Evolutionary conservation across 1,140 invertebrate genomes (phyloP).

Genomic region (Drosophila sechellia): DNA sequence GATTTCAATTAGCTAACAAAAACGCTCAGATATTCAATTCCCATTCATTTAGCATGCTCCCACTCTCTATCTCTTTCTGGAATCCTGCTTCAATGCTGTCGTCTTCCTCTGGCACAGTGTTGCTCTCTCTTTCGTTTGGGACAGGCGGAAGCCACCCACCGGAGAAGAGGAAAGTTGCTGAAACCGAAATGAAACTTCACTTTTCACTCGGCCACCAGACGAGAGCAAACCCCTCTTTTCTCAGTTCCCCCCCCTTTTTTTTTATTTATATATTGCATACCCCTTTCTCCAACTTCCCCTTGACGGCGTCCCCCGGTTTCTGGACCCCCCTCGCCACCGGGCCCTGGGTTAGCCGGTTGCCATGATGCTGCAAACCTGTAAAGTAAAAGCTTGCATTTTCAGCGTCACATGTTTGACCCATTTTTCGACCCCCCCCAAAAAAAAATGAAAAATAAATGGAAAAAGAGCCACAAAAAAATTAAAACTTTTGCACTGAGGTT

Average conservation of each 20-base stretch:
- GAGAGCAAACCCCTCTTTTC: constrained; percentile 1
- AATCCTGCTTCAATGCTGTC: neutral
- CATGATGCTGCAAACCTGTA: constrained; percentile 43
- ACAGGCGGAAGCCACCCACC: constrained; percentile 38
- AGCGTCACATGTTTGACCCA: constrained; percentile 71
- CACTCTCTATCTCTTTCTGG: neutral
- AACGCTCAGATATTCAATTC: neutral
- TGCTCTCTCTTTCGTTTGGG: constrained; percentile 6
- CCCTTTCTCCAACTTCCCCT: constrained; percentile 3
- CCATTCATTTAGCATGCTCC: neutral
- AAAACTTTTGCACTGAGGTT: constrained; percentile 8
- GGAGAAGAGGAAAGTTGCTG: constrained; percentile 44
- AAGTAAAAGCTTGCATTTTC: constrained; percentile 64
- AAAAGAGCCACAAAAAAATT: neutral
- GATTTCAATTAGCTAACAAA: neutral
- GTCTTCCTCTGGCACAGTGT: neutral
- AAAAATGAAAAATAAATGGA: neutral
- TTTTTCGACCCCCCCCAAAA: constrained; percentile 38
- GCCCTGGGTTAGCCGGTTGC: constrained; percentile 45
- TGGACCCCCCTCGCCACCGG: constrained; percentile 3
- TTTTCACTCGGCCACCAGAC: constrained; percentile 55
- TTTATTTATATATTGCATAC: neutral
- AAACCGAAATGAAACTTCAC: constrained; percentile 72
- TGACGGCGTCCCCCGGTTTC: constrained; percentile 2
- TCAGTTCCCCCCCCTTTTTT: neutral